Evolutionary conservation across 2,113 vertebrate species (phyloP), one percentile per base, ranked within the genome.

Genomic region (Bufo gargarizans): DNA sequence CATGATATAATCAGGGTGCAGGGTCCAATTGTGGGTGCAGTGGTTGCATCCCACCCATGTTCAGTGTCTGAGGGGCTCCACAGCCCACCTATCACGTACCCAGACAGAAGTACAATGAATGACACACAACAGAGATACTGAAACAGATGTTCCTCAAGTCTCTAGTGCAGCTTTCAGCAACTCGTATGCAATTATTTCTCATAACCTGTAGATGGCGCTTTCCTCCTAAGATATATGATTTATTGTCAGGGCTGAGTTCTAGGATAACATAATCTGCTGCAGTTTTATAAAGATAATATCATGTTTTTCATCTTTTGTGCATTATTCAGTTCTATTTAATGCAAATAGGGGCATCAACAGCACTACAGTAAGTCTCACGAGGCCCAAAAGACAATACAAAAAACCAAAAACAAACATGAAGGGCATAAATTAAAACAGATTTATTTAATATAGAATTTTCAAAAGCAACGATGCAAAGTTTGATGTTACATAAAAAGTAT

Each of bases 311-410:
- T 76, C 20, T n/a, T 74, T 85, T 72, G 16, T 53, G 33, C 53
- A 74, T 58, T 74, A 74, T 74, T 85, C 55, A 43, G 20, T 58
- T 22, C 49, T 20, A 58, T 55, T 72, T 58, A 58, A 72, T 85
- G 69, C 83, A 85, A 85, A 74, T 85, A 74, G 58, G 50, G 67
- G 69, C 13, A 17, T 55, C 49, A 50, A 71, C 6, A 85, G 71
- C 53, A 74, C 33, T 7, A 13, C 49, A 74, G 7, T 10, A 76
- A 58, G 58, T 43, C 67, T 33, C 83, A 74, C 9, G 55, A 43
- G 67, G 69, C 33, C 55, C 14, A 10, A 16, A 22, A 85, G 55
- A 58, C 50, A 58, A 85, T 85, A 59, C 50, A 58, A 85, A 74
- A 59, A 72, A 76, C 58, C 58, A 58, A 13, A 55, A 85, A 53